A percentile compares a stretch with the other conserved stretches of the same genome.
Conservation (phyloP, 2,888 invertebrate genomes). For the Apamea epomidion region DNA sequence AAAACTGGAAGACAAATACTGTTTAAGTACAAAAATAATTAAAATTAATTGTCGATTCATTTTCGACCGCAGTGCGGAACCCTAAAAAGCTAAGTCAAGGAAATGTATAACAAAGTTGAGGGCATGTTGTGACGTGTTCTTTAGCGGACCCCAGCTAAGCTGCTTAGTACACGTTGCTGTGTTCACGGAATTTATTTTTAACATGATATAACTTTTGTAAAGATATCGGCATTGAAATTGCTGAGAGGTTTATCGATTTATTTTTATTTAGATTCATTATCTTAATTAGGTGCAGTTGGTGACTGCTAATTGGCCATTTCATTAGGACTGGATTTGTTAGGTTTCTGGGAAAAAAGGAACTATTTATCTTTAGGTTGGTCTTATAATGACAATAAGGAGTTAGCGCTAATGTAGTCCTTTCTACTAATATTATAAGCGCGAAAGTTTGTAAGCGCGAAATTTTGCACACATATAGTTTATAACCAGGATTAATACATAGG, state of each 20-base stretch:
- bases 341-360: too few relatives aligned
- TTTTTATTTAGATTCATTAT: background rate
- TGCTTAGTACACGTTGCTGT: slow-evolving; percentile 43
- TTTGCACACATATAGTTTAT: too few relatives aligned
- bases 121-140: slow-evolving; percentile 75
- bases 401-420: too few relatives aligned
- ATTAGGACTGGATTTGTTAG: background rate
- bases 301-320: background rate
- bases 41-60: background rate
- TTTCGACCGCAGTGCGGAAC: slow-evolving; percentile 48
- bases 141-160: slow-evolving; percentile 64
- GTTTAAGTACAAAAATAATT: background rate
- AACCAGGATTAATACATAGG: too few relatives aligned
- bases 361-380: background rate
- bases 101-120: slow-evolving; percentile 75
- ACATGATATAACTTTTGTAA: slow-evolving; percentile 27
- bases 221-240: background rate
- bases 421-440: too few relatives aligned
- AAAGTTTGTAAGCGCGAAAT: too few relatives aligned
- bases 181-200: slow-evolving; percentile 42
- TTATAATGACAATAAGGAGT: background rate
- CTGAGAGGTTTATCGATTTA: background rate
- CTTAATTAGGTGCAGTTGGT: background rate
- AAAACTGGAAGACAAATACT: background rate
- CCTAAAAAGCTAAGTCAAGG: slow-evolving; percentile 70